Conservation (phyloP, 2,113 vertebrate genomes). For the Oplegnathus fasciatus region DNA sequence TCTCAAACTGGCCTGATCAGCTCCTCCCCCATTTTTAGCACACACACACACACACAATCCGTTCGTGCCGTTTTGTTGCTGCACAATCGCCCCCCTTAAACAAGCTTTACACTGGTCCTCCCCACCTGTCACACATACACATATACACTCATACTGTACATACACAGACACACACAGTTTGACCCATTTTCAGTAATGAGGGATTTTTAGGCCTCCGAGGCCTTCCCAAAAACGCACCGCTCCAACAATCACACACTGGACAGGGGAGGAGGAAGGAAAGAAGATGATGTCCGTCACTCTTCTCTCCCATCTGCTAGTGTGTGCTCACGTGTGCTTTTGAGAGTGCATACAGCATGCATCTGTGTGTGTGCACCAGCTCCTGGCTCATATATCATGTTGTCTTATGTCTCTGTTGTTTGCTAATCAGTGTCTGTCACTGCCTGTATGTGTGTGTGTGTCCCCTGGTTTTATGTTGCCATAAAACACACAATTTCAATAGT, state of each 20-base stretch:
- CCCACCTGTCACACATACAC: conserved; percentile 27
- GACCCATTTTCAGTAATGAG: conserved; percentile 51
- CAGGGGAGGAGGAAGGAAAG: background rate
- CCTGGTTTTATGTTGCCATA: background rate
- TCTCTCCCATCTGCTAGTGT: conserved; percentile 1
- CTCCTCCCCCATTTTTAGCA: conserved; percentile 3
- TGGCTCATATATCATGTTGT: conserved; percentile 36
- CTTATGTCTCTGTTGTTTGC: conserved; percentile 20
- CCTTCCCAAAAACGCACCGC: conserved; percentile 9
- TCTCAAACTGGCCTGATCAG: background rate
- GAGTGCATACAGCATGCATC: too few relatives aligned
- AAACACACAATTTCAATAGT: background rate
- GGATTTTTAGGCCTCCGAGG: conserved; percentile 16
- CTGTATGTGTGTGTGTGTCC: background rate
- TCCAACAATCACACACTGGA: conserved; percentile 25
- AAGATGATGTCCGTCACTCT: background rate
- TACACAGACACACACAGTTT: conserved; percentile 13
- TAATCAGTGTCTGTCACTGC: conserved; percentile 29
- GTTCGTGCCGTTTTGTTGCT: conserved; percentile 6
- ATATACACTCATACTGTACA: conserved; percentile 2
- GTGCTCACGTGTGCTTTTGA: background rate
- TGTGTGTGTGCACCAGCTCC: background rate
- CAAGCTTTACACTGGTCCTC: background rate
- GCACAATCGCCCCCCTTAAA: background rate
- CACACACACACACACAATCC: background rate